These are phyloP conservation scores for Pomatorhinus ruficollis DNA, from an alignment of 2,113 vertebrate species.

Conservation along the genomic window DNA sequence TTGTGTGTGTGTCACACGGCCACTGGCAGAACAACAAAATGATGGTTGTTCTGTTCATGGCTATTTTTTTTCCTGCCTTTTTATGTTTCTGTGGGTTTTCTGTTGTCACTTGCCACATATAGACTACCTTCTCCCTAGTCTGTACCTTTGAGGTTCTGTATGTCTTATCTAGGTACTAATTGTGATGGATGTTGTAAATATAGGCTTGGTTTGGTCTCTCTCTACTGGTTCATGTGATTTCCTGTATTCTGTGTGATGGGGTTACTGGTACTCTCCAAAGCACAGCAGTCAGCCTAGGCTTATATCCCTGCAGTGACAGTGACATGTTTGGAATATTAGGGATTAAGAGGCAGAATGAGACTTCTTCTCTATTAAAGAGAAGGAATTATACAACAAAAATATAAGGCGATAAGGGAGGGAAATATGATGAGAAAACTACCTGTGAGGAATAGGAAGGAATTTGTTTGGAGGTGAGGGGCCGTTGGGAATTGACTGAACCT, in stretches of 20 bases:
- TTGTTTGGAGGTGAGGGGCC: neutral
- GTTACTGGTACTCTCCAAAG: neutral
- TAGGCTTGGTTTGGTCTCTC: neutral
- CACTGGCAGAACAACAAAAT: neutral
- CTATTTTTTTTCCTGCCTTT: neutral
- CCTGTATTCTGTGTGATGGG: accelerated
- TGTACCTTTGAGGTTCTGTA: neutral
- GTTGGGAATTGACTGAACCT: neutral
- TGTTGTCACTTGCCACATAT: neutral
- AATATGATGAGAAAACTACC: neutral
- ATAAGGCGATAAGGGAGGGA: neutral
- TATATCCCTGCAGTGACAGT: neutral
- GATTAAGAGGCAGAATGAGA: neutral
- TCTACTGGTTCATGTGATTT: neutral
- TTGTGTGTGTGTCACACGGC: neutral
- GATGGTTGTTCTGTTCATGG: neutral
- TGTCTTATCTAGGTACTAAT: neutral
- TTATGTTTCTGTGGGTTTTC: neutral
- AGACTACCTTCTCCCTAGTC: neutral
- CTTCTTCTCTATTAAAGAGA: neutral
- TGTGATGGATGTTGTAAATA: neutral
- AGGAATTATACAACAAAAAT: neutral
- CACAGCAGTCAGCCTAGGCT: neutral
- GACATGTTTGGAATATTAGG: neutral
- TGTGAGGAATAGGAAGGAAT: neutral